Percentiles rank a stretch among this genome's conserved stretches.
Evolutionary conservation across 2,113 vertebrate species (phyloP).

Genomic region (Emydura subglobosa): DNA sequence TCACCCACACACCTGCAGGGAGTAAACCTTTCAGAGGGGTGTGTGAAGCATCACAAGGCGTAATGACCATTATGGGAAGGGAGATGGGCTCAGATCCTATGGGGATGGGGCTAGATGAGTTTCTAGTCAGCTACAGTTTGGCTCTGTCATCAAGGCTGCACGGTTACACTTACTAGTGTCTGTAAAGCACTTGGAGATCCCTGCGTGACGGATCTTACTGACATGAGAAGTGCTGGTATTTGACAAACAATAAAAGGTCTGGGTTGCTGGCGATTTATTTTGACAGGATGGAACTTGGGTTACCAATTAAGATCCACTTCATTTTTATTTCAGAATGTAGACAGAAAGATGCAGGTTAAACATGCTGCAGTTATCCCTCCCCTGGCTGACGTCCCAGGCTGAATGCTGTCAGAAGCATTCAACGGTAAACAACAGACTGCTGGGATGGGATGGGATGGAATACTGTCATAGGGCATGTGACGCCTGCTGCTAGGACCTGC

Average conservation of each 20-base stretch:
- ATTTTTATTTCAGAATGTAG: background rate
- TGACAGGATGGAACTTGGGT: background rate
- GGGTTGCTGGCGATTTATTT: background rate
- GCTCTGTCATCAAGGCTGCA: background rate
- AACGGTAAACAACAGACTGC: background rate
- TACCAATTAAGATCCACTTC: background rate
- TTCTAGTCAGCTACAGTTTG: background rate
- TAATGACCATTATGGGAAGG: background rate
- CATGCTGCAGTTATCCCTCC: background rate
- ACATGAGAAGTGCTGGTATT: background rate
- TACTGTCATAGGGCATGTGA: background rate
- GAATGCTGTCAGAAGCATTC: background rate
- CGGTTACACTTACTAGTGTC: background rate
- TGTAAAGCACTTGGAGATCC: background rate
- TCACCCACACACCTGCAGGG: background rate
- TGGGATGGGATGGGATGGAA: background rate
- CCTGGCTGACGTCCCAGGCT: background rate
- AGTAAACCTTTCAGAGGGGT: background rate
- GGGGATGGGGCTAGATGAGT: background rate
- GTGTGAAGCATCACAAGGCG: background rate
- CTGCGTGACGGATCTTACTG: background rate
- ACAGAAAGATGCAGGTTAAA: background rate
- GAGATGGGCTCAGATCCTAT: no score
- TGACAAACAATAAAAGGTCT: background rate
- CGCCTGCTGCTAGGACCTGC: background rate